A percentile compares a stretch with the other conserved stretches of the same genome.
Conservation (phyloP, 2,888 invertebrate species). For the Resseliella maxima region DNA sequence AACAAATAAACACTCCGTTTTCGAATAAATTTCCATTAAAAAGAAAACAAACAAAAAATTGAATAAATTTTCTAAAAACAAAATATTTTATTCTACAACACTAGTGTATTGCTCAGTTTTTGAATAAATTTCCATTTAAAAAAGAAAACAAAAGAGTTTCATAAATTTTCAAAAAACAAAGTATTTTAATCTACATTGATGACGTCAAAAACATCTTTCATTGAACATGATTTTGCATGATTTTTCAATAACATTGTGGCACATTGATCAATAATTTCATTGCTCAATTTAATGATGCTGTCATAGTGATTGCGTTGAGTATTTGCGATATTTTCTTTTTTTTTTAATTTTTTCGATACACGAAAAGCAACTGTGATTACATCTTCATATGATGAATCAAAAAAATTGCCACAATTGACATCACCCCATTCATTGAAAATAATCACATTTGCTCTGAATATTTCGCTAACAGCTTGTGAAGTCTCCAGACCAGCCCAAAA, state of each 20-base stretch:
- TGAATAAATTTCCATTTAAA: no score
- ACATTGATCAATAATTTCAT: background rate
- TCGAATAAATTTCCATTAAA: no score
- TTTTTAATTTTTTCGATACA: background rate
- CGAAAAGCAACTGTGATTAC: background rate
- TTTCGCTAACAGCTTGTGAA: background rate
- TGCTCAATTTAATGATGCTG: background rate
- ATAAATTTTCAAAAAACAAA: no score
- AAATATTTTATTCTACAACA: no score
- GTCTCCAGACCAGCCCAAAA: background rate
- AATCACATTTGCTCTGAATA: background rate
- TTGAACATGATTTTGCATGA: background rate
- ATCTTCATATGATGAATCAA: background rate
- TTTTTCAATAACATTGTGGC: background rate
- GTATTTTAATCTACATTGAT: background rate
- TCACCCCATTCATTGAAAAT: constrained; percentile 13
- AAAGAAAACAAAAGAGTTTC: no score
- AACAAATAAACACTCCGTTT: no score
- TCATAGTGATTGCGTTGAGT: constrained; percentile 6
- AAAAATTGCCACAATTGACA: background rate
- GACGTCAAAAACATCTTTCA: background rate
- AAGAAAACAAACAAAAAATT: no score
- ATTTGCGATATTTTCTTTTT: background rate
- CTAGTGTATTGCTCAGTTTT: no score
- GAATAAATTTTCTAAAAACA: no score